These are phyloP conservation scores for Bombycilla garrulus DNA, from an alignment of 2,113 vertebrate species.

Conservation along the genomic window DNA sequence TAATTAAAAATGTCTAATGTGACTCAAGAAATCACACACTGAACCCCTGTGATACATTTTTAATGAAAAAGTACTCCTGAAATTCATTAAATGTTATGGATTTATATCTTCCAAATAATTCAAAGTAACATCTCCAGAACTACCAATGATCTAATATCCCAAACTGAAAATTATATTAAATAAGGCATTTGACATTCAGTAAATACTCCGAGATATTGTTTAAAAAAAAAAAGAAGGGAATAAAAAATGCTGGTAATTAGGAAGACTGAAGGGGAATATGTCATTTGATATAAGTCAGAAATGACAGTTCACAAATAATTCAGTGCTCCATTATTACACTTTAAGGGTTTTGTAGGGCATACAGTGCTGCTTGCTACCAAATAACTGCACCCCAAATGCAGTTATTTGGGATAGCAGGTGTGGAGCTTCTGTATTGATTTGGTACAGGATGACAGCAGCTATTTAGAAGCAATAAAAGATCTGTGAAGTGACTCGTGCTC, in stretches of 20 bases:
- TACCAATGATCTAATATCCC: neutral
- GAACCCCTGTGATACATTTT: slow-evolving; percentile 22
- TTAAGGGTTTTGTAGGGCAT: neutral
- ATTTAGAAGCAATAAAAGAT: neutral
- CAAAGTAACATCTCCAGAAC: slow-evolving; percentile 22
- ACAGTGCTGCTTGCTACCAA: neutral
- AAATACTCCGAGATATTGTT: neutral
- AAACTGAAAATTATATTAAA: slow-evolving; percentile 37
- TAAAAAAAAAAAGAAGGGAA: neutral
- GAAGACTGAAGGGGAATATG: neutral
- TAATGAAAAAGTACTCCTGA: slow-evolving; percentile 20
- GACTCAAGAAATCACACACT: neutral
- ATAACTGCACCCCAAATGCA: neutral
- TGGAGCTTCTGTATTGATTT: neutral
- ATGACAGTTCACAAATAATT: slow-evolving; percentile 41
- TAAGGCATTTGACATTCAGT: neutral
- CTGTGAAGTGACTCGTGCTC: neutral
- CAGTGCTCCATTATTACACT: neutral
- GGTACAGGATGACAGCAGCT: neutral
- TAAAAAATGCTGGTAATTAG: slow-evolving; percentile 3
- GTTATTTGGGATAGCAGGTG: neutral
- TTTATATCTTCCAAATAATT: slow-evolving; percentile 46
- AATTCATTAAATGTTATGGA: slow-evolving; percentile 9
- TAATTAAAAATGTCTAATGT: slow-evolving; percentile 13
- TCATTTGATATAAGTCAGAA: slow-evolving; percentile 29